Evolutionary conservation across 2,888 invertebrate genomes (phyloP), one percentile per base, ranked within the genome.

Genomic region (Tipula vernalis): DNA sequence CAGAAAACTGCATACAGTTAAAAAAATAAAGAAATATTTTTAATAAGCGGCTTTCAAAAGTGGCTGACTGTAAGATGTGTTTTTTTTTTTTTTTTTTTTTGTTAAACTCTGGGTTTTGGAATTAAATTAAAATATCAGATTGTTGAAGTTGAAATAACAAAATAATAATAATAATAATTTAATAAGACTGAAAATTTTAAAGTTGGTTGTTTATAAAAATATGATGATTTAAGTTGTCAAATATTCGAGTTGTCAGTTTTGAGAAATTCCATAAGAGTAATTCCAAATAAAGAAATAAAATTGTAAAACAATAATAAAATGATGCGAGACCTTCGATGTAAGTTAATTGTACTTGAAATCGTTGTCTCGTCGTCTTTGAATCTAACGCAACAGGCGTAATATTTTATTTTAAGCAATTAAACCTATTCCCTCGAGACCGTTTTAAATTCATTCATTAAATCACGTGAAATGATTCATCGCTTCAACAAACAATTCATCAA

Each of bases 31-130:
- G 3, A 71, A 71, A 71, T 28, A 71, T 71, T 51, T 71, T 71
- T 71, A 71, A 71, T 71, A 71, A 71, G 71, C 71, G 71, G 71
- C 71, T 71, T 71, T 71, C 71, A 71, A 71, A 71, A 71, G 71
- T 71, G 18, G 71, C 71, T 71, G 18, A 28, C 71, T 71, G 18
- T 15, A 57, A 18, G 18, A 57, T 0, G 15, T 71, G 51, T 42
- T 51, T 71, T 28, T n/a, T n/a, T n/a, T n/a, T 71, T 28, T 28
- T 3, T 71, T 28, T 28, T 3, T 18, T 18, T 71, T 18, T 18
- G 8, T 71, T 71, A 28, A 28, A 71, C 28, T 71, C 71, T 18
- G n/a, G 51, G 51, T 51, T 51, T 28, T 71, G 28, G 71, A 28
- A 71, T 71, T 71, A 71, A 71, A 71, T 71, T 71, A 71, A 71